Percentiles rank a stretch among this genome's conserved stretches.
Conservation (phyloP, 2,113 vertebrate genomes). For the Amblyopsis rosae region DNA sequence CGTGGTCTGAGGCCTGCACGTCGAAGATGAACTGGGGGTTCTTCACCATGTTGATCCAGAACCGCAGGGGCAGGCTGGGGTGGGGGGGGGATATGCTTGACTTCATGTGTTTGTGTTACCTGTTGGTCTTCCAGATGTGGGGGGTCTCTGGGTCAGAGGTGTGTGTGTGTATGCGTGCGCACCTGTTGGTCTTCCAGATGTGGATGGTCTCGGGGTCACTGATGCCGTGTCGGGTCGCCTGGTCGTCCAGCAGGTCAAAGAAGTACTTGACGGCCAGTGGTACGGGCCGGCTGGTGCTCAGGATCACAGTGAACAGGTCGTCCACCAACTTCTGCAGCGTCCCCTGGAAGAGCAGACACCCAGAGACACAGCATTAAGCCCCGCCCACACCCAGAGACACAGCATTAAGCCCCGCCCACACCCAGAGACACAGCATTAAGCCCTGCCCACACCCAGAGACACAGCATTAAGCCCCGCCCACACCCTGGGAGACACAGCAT, state of each 20-base stretch:
- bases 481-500: conserved; percentile 73
- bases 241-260: conserved; percentile 95
- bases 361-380: not conserved
- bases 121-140: conserved; percentile 99
- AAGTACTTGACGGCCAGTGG: conserved; percentile 97
- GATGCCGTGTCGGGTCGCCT: conserved; percentile 88
- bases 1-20: conserved; percentile 91
- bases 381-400: too few relatives aligned
- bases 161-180: conserved; percentile 24
- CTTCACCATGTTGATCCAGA: conserved; percentile 98
- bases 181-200: conserved; percentile 99
- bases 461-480: too few relatives aligned
- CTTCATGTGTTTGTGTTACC: conserved; percentile 65
- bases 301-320: conserved; percentile 94
- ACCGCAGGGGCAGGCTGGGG: conserved; percentile 89
- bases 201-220: conserved; percentile 93
- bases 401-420: too few relatives aligned
- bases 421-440: not conserved
- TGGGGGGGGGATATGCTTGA: not conserved
- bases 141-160: conserved; percentile 92
- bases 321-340: conserved; percentile 98
- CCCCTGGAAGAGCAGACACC: conserved; percentile 74
- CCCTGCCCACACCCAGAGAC: not conserved
- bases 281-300: conserved; percentile 91
- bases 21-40: conserved; percentile 97